These are phyloP conservation scores for Nasonovia ribisnigri DNA, from an alignment of 2,888 invertebrate genomes.

Conservation along the genomic window DNA sequence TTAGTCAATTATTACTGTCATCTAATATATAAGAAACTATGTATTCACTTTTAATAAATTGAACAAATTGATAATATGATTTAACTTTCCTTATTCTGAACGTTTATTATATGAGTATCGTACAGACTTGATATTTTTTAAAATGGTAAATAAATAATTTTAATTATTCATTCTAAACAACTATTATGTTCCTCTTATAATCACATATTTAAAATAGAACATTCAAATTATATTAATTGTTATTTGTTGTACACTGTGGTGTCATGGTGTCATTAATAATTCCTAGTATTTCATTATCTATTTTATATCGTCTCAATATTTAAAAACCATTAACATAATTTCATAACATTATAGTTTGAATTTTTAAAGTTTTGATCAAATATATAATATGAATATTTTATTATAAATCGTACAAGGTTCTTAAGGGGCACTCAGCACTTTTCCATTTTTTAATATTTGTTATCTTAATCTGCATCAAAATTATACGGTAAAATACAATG, in stretches of 20 bases:
- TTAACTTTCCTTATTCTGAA: not conserved
- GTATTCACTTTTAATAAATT: not conserved
- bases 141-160: not conserved
- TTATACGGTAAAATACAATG: not conserved
- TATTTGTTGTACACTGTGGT: not conserved
- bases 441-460: not conserved
- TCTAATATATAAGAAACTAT: not conserved
- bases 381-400: not conserved
- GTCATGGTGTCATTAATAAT: not conserved
- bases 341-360: not conserved
- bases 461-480: not conserved
- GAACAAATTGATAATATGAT: not conserved
- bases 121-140: not conserved
- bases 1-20: not conserved
- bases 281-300: not conserved
- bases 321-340: constrained; percentile 10
- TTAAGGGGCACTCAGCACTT: not conserved
- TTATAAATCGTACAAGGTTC: not conserved
- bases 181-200: not conserved
- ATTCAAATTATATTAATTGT: not conserved
- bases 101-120: not conserved
- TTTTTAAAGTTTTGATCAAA: not conserved
- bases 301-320: not conserved
- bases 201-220: not conserved
- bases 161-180: not conserved